Conservation (phyloP, 2,888 invertebrate genomes). For the Ceramica pisi region DNA sequence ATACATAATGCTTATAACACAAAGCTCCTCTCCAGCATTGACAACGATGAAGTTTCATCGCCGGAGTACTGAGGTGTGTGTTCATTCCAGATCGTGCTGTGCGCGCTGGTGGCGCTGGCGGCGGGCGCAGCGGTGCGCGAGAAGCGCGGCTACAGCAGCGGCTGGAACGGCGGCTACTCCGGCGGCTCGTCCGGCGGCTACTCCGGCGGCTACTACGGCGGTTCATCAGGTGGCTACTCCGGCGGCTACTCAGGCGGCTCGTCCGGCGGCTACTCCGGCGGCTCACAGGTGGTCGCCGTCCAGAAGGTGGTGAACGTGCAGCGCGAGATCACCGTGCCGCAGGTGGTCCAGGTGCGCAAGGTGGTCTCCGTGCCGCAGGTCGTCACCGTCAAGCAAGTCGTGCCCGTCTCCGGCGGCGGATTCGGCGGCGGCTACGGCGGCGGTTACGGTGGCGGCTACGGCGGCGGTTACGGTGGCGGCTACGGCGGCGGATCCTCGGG, state of each 20-base stretch:
- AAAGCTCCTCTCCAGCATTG: too few relatives aligned
- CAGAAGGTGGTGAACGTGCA: conserved; percentile 74
- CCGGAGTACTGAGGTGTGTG: conserved; percentile 1
- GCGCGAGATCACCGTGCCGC: conserved; percentile 73
- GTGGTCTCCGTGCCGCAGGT: conserved; percentile 78
- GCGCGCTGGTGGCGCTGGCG: conserved; percentile 46
- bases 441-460: conserved; percentile 38
- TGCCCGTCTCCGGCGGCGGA: conserved; percentile 63
- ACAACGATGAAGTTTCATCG: neutral
- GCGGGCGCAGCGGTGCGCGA: conserved; percentile 53
- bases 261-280: conserved; percentile 59
- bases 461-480: conserved; percentile 41
- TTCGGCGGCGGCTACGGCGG: conserved; percentile 41
- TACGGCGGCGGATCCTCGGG: conserved; percentile 24
- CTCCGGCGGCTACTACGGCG: conserved; percentile 24
- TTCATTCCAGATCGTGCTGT: conserved; percentile 46
- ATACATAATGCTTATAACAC: too few relatives aligned
- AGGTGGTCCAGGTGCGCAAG: conserved; percentile 74
- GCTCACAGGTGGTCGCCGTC: conserved; percentile 70
- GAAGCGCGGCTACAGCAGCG: conserved; percentile 59
- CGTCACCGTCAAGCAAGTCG: conserved; percentile 76
- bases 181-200: conserved; percentile 28
- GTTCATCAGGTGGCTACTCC: conserved; percentile 33
- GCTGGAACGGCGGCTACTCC: conserved; percentile 17
- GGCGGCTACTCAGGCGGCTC: conserved; percentile 31